phyloP scores from a whole-genome alignment of 2,888 invertebrate genomes.

The Nymphalis c-album region DNA sequence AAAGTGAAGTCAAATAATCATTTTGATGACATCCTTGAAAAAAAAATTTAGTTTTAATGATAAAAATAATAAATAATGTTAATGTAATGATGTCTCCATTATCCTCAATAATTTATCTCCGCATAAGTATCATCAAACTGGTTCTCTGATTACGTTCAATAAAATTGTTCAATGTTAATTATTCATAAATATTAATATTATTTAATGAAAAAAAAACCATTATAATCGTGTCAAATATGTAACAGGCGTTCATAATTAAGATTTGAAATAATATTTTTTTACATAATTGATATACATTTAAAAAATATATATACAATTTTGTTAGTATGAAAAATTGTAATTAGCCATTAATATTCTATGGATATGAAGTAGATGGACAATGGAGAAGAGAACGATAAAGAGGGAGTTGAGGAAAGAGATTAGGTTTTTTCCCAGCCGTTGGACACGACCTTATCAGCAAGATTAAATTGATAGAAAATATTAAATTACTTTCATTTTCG shows the following conservation, averaged over 20 bases:
- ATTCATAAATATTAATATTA: slow-evolving; percentile 8
- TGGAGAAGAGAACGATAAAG: too few relatives aligned
- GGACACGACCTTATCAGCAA: too few relatives aligned
- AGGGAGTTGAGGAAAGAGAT: too few relatives aligned
- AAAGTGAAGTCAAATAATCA: too few relatives aligned
- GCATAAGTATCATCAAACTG: slow-evolving; percentile 4
- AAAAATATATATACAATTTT: neutral
- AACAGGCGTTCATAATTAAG: neutral
- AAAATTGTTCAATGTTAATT: slow-evolving; percentile 11
- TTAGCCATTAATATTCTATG: too few relatives aligned
- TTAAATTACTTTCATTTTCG: too few relatives aligned
- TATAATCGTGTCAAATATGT: neutral
- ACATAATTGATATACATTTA: neutral
- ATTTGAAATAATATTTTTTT: neutral
- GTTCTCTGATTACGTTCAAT: slow-evolving; percentile 2
- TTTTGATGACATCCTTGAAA: neutral
- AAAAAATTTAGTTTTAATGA: neutral
- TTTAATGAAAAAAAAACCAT: neutral
- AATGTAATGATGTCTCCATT: slow-evolving; percentile 1
- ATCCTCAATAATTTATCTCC: neutral
- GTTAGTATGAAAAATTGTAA: too few relatives aligned
- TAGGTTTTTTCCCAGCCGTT: too few relatives aligned
- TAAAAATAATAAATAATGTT: slow-evolving; percentile 1
- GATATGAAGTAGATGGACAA: too few relatives aligned
- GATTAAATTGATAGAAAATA: too few relatives aligned